Evolutionary conservation across 53 echinoderm and acorn worm species (phyloP), one percentile per base, ranked within the genome.

Genomic region (Echinarachnius parma): DNA sequence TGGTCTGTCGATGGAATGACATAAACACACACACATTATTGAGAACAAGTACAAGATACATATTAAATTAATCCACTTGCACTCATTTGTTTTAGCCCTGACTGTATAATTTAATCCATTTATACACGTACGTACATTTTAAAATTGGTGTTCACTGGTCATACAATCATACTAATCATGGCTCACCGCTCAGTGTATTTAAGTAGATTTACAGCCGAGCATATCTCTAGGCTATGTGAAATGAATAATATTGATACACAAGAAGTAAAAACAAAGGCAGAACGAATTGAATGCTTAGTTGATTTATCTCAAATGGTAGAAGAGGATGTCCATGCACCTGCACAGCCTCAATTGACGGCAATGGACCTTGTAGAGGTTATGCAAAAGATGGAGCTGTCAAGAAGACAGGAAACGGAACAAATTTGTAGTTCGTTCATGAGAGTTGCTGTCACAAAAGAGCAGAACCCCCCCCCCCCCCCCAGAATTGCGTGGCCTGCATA

Each of bases 401-500:
- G 78, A 65, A 25, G 33, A 8, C 33, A 46, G 24, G 66, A 78
- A 21, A 78, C 62, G 10, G 68, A 68, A 9, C 30, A 53, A 42
- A 33, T 72, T 13, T 49, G 71, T 13, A 29, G 47, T 22, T 45
- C 61, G 28, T 19, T 62, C 8, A 60, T 7, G 21, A 48, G 52
- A 32, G 27, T 75, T 13, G 53, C 30, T 66, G 33, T 31, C 32
- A 19, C 32, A 4, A 30, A 59, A 1, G 7, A 48, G 7, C 61
- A 74, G 27, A 48, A 2, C 21, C 31, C 50, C n/a, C 30, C 54
- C 5, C 9, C 42, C 20, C 46, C 45, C 53, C 11, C 33, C 29
- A 1, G 55, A 63, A 28, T 52, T 85, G 19, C 59, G 50, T n/a
- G 85, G 76, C 25, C 56, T 80, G 48, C 80, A 85, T 44, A 61